phyloP scores from a whole-genome alignment of 1,140 invertebrate genomes.

The Carposina sasakii region DNA sequence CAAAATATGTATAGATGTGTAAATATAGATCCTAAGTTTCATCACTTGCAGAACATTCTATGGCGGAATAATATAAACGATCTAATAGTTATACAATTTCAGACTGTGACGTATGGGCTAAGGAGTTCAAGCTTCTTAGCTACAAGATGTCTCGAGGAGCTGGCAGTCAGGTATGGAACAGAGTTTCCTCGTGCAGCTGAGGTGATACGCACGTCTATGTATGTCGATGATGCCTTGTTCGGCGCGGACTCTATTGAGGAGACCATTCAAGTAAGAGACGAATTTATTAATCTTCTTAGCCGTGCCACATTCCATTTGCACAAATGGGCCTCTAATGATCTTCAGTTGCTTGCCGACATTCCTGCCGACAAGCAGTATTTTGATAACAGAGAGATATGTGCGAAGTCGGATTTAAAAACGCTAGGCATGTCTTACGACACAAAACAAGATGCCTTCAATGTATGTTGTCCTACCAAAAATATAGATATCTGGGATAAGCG shows the following conservation, averaged over 20 bases:
- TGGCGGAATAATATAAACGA: slow-evolving; percentile 8
- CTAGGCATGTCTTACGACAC: slow-evolving; percentile 14
- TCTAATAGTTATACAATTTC: slow-evolving; percentile 7
- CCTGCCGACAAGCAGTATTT: slow-evolving; percentile 1
- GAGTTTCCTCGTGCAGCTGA: slow-evolving; percentile 8
- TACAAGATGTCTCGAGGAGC: slow-evolving; percentile 23
- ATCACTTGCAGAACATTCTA: slow-evolving; percentile 13
- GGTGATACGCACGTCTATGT: slow-evolving; percentile 6
- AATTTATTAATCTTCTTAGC: slow-evolving; percentile 1
- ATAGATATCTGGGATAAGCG: slow-evolving; percentile 14
- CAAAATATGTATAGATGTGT: slow-evolving; percentile 14
- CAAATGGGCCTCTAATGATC: slow-evolving; percentile 15
- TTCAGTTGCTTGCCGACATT: slow-evolving; percentile 7
- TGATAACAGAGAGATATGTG: slow-evolving; percentile 4
- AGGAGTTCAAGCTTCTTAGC: slow-evolving; percentile 18
- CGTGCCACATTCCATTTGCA: slow-evolving; percentile 13
- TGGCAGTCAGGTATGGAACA: slow-evolving; percentile 1
- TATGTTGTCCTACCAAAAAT: slow-evolving; percentile 4
- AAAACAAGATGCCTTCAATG: slow-evolving; percentile 2
- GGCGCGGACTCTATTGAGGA: slow-evolving; percentile 3
- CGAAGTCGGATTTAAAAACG: slow-evolving; percentile 5
- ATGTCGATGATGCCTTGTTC: slow-evolving; percentile 11
- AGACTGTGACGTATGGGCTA: slow-evolving; percentile 28
- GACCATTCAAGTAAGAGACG: neutral
- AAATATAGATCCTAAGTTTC: slow-evolving; percentile 7